These are phyloP conservation scores for Chelonus formosanus DNA, from an alignment of 2,888 invertebrate genomes.

Conservation along the genomic window DNA sequence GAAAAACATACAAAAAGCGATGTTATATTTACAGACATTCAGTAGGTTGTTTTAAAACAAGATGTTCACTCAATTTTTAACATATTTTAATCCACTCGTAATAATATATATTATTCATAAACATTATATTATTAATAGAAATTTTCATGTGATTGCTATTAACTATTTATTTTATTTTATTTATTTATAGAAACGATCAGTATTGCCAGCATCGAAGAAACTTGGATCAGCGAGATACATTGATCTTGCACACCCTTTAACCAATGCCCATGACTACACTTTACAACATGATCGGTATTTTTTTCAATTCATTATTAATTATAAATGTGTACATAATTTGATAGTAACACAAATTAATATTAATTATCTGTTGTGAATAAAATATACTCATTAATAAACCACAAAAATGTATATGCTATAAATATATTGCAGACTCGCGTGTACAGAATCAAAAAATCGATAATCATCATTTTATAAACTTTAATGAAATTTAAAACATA, in stretches of 20 bases:
- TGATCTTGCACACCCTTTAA: constrained; percentile 39
- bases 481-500: too few relatives aligned
- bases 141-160: not conserved
- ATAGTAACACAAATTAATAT: too few relatives aligned
- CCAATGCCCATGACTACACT: constrained; percentile 50
- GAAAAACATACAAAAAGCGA: too few relatives aligned
- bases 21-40: too few relatives aligned
- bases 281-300: constrained; percentile 52
- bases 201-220: constrained; percentile 48
- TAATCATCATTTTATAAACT: too few relatives aligned
- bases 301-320: not conserved
- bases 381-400: not conserved
- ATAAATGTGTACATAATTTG: too few relatives aligned
- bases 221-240: constrained; percentile 48
- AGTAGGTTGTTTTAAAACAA: too few relatives aligned
- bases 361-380: not conserved
- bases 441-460: too few relatives aligned
- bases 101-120: not conserved
- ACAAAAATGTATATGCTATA: too few relatives aligned
- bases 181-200: constrained; percentile 49
- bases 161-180: not conserved
- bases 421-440: too few relatives aligned
- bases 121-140: not conserved
- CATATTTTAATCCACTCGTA: too few relatives aligned
- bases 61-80: too few relatives aligned